These are phyloP conservation scores for Periparus ater DNA, from an alignment of 2,797 vertebrate genomes.

Conservation along the genomic window DNA sequence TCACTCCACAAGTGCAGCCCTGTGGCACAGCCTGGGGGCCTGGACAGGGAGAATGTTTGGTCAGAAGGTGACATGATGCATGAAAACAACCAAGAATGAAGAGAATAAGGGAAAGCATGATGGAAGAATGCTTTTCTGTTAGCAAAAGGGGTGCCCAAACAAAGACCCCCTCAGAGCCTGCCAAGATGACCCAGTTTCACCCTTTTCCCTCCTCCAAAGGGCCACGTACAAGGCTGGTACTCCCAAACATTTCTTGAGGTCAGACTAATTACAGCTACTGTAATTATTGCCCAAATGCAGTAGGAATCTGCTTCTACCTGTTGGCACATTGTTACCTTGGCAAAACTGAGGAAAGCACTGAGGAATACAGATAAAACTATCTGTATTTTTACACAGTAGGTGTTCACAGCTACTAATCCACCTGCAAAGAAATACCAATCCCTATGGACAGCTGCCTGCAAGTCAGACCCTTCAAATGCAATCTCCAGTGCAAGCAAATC, in stretches of 20 bases:
- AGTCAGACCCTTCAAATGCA: not conserved
- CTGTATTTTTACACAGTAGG: not conserved
- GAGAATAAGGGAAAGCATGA: not conserved
- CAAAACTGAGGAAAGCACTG: not conserved
- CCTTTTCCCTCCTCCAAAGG: not conserved
- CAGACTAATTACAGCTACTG: not conserved
- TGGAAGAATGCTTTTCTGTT: not conserved
- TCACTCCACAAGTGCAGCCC: rapidly evolving
- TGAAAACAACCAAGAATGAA: not conserved
- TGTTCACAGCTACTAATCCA: not conserved
- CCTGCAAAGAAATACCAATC: not conserved
- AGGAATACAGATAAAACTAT: rapidly evolving
- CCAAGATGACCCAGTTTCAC: not conserved
- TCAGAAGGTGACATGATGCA: not conserved
- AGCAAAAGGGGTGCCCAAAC: not conserved
- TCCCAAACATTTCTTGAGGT: not conserved
- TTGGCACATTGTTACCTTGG: not conserved
- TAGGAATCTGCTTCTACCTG: not conserved
- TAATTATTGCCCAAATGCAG: not conserved
- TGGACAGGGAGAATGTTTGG: not conserved
- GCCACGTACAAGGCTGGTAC: not conserved
- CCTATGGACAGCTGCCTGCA: not conserved
- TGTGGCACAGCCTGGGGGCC: not conserved
- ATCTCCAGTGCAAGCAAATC: not conserved
- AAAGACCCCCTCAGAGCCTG: not conserved